phyloP scores from a whole-genome alignment of 2,888 invertebrate species.

The Hydriomena furcata region DNA sequence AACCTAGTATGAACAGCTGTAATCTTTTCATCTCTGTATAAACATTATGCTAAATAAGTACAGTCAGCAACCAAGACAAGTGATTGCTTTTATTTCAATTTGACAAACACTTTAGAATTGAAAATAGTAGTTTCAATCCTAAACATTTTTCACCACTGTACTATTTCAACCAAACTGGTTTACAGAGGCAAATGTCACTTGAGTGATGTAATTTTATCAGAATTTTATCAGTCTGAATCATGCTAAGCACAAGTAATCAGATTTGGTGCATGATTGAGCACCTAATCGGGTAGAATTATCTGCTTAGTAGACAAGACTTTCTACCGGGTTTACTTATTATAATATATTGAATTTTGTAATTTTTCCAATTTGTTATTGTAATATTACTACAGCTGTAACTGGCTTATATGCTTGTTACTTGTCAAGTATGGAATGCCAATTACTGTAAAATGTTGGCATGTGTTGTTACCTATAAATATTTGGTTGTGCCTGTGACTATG shows the following conservation, averaged over 20 bases:
- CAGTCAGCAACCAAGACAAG: neutral
- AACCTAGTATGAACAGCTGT: too few relatives aligned
- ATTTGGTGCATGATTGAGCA: conserved; percentile 12
- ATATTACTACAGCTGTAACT: too few relatives aligned
- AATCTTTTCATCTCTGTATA: too few relatives aligned
- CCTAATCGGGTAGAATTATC: conserved; percentile 7
- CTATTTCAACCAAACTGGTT: neutral
- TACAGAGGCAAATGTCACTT: neutral
- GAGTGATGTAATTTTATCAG: conserved; percentile 3
- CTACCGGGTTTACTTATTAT: neutral
- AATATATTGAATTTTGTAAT: too few relatives aligned
- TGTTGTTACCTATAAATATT: too few relatives aligned
- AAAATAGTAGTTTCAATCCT: too few relatives aligned
- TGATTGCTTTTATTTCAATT: neutral
- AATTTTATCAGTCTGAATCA: conserved; percentile 17
- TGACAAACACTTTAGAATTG: too few relatives aligned
- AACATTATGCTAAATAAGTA: neutral
- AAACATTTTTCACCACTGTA: neutral
- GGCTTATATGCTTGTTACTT: too few relatives aligned
- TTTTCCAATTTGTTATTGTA: too few relatives aligned
- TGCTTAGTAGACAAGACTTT: neutral
- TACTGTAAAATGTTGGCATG: too few relatives aligned
- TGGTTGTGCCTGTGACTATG: too few relatives aligned
- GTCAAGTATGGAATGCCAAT: too few relatives aligned
- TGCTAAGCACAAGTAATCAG: conserved; percentile 10